phyloP scores from a whole-genome alignment of 2,888 invertebrate genomes.

The Periphyllus acericola region DNA sequence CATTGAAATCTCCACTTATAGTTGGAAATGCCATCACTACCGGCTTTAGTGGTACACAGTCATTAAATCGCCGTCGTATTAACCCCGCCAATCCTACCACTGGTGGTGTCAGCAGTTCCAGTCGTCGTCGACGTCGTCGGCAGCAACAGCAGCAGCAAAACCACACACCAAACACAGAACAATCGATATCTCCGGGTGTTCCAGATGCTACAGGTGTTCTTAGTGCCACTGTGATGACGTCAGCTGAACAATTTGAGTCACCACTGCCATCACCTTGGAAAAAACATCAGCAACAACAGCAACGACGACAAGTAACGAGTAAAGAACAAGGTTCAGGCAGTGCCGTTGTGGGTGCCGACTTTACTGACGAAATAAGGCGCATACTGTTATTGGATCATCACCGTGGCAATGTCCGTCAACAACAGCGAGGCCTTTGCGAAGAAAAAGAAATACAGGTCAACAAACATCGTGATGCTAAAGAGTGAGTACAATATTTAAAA shows the following conservation, averaged over 20 bases:
- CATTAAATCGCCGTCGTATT: slow-evolving; percentile 24
- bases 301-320: slow-evolving; percentile 18
- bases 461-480: not conserved
- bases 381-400: slow-evolving; percentile 45
- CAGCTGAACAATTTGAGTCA: not conserved
- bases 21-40: not conserved
- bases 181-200: not conserved
- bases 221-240: not conserved
- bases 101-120: not conserved
- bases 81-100: not conserved
- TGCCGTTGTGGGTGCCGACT: not conserved
- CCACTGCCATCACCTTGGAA: slow-evolving; percentile 18
- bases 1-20: slow-evolving; percentile 2
- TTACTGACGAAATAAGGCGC: slow-evolving; percentile 42
- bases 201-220: not conserved
- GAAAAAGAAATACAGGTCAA: not conserved
- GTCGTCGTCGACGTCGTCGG: slow-evolving; percentile 40
- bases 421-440: not conserved
- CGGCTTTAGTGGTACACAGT: slow-evolving; percentile 20
- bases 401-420: slow-evolving; percentile 42
- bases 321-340: slow-evolving; percentile 25
- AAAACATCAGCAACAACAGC: slow-evolving; percentile 20
- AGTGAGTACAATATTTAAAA: slow-evolving; percentile 8
- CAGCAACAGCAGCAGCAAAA: slow-evolving; percentile 22
- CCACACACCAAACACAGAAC: not conserved